Evolutionary conservation across 2,888 invertebrate genomes (phyloP).

Genomic region (Aromia moschata): DNA sequence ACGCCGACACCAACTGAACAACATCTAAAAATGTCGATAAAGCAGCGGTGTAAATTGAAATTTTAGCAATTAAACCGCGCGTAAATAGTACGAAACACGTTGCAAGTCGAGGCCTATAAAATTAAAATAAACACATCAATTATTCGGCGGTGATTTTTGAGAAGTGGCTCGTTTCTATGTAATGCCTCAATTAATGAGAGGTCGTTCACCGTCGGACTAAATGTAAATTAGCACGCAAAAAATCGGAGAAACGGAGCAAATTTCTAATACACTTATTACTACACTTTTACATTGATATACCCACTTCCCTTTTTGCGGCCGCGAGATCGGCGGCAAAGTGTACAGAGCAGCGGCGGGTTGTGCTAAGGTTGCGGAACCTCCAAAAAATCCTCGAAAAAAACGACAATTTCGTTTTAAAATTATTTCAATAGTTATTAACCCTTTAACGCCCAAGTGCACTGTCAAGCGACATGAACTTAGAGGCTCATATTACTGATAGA

Average conservation of each 20-base stretch:
- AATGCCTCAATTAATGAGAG: conserved; percentile 24
- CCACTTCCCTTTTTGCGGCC: conserved; percentile 7
- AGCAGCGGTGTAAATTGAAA: conserved; percentile 32
- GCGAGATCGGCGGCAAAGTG: conserved; percentile 5
- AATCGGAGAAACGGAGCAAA: conserved; percentile 18
- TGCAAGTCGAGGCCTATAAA: conserved; percentile 22
- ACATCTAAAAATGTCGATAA: conserved; percentile 38
- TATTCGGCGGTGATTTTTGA: conserved; percentile 22
- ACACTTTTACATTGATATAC: conserved; percentile 16
- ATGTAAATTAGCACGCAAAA: conserved; percentile 22
- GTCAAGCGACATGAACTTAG: too few species aligned
- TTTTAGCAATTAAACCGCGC: conserved; percentile 21
- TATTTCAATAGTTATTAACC: too few species aligned
- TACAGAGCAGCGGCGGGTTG: not conserved
- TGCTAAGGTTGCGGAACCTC: too few species aligned
- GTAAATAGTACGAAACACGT: conserved; percentile 31
- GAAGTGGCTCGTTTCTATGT: conserved; percentile 20
- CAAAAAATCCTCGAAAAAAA: too few species aligned
- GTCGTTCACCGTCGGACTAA: conserved; percentile 18
- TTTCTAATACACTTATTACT: conserved; percentile 21
- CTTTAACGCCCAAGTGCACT: too few species aligned
- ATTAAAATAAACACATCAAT: conserved; percentile 24
- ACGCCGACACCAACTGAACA: conserved; percentile 26
- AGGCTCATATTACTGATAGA: too few species aligned
- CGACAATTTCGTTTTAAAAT: too few species aligned